Evolutionary conservation across 2,113 vertebrate species (phyloP), one percentile per base, ranked within the genome.

Genomic region (Hiodon alosoides): DNA sequence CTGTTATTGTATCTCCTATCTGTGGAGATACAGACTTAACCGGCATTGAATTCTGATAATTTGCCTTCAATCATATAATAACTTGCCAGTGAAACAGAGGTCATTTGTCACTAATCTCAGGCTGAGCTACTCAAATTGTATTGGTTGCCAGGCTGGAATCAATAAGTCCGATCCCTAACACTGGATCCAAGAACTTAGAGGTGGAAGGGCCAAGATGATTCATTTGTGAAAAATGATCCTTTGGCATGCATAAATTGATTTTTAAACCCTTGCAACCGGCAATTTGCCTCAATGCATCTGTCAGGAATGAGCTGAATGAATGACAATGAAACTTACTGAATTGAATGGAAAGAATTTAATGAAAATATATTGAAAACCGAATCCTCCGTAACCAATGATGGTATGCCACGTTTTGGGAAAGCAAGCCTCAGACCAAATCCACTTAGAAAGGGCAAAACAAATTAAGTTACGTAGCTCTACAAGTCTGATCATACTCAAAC

Each of bases 191-290:
- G 82, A 87, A 78, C 79, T 79, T 79, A n/a, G 80, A 82, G 83
- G 82, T 85, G 80, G 85, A 83, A 87, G 82, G 83, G 84, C 82
- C 85, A 85, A 87, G 85, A 84, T 84, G 79, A 86, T 88, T 81
- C 81, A 84, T 87, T 86, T 85, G 78, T 74, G 70, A 77, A 79
- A 70, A 76, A 73, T 68, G 79, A 80, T 67, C 75, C 82, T 57
- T 65, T 65, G 78, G 82, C 86, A 81, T 82, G 84, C 80, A 83
- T 82, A 82, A 86, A 86, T 77, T 78, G 80, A 82, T 81, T 65
- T 76, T 78, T 82, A 75, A 77, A 85, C 81, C 80, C 80, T 79
- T 78, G 76, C 80, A 57, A 52, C 72, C n/a, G 53, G 9, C 16
- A 3, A 46, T 46, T 11, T 3, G 62, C 72, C 7, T 0, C 5